These are phyloP conservation scores for Globodera ellingtonae DNA, from an alignment of 1,140 invertebrate species.

Conservation along the genomic window DNA sequence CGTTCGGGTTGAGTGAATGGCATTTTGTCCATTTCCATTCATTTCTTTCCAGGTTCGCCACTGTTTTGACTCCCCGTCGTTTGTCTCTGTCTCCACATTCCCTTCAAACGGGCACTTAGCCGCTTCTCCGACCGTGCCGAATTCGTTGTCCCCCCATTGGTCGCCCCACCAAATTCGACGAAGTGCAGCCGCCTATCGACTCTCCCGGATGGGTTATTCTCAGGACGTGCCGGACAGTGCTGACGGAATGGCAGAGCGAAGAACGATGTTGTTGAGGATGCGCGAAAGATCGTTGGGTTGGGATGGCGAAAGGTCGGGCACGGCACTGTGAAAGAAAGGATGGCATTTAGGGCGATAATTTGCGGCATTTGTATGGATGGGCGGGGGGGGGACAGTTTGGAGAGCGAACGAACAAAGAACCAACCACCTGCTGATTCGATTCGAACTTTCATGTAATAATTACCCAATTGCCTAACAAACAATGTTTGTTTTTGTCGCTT, in stretches of 20 bases:
- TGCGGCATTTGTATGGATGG: too few species aligned
- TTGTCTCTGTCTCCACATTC: neutral
- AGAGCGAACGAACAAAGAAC: too few species aligned
- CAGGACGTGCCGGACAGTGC: constrained; percentile 51
- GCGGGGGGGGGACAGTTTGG: too few species aligned
- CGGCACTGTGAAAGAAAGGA: constrained; percentile 1
- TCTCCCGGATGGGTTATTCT: constrained; percentile 23
- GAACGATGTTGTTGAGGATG: constrained; percentile 40
- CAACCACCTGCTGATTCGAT: too few species aligned
- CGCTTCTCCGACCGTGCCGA: constrained; percentile 14
- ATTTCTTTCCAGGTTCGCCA: constrained; percentile 29
- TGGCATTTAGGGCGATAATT: too few species aligned
- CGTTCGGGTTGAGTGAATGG: constrained; percentile 32
- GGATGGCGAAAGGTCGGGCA: neutral
- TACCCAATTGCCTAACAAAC: too few species aligned
- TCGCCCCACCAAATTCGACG: constrained; percentile 16
- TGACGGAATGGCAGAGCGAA: constrained; percentile 35
- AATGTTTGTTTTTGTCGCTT: too few species aligned
- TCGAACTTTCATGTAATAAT: too few species aligned
- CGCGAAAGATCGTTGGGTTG: constrained; percentile 52
- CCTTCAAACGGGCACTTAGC: constrained; percentile 15
- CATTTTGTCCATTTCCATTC: constrained; percentile 31
- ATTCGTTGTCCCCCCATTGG: constrained; percentile 13
- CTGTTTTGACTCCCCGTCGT: constrained; percentile 13
- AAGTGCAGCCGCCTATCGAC: neutral